phyloP scores from a whole-genome alignment of 2,888 invertebrate genomes.

The Pimpla rufipes region DNA sequence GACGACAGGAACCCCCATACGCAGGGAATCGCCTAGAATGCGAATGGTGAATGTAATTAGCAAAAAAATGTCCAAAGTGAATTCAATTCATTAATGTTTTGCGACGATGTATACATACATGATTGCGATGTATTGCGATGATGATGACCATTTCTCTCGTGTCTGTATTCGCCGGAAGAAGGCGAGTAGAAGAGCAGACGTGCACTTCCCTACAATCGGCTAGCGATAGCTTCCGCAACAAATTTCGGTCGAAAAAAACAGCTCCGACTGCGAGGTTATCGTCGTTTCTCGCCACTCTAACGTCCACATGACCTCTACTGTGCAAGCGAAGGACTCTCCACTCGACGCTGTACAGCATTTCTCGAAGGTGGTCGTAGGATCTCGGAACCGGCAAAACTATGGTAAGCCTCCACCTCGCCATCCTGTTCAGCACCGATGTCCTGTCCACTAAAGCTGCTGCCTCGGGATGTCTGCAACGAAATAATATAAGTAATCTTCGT shows the following conservation, averaged over 20 bases:
- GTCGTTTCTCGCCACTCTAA: background rate
- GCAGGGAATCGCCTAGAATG: slow-evolving; percentile 12
- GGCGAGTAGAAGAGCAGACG: background rate
- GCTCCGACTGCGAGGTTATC: background rate
- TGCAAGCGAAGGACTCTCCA: background rate
- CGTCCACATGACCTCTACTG: background rate
- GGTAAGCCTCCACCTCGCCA: background rate
- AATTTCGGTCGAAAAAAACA: background rate
- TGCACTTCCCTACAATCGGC: background rate
- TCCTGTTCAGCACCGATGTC: background rate
- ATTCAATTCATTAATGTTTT: no score
- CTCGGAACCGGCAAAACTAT: background rate
- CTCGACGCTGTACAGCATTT: background rate
- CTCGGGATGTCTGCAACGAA: background rate
- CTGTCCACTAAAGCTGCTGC: background rate
- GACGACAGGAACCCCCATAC: background rate
- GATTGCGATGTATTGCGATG: background rate
- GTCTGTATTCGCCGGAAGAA: background rate
- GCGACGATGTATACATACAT: no score
- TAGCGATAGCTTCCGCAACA: background rate
- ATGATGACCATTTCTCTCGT: background rate
- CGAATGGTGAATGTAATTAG: no score
- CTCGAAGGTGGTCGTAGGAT: background rate
- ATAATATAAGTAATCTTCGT: no score
- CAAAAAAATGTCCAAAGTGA: no score